Conservation (phyloP, 2,797 vertebrate genomes). For the Urophycis tenuis region DNA sequence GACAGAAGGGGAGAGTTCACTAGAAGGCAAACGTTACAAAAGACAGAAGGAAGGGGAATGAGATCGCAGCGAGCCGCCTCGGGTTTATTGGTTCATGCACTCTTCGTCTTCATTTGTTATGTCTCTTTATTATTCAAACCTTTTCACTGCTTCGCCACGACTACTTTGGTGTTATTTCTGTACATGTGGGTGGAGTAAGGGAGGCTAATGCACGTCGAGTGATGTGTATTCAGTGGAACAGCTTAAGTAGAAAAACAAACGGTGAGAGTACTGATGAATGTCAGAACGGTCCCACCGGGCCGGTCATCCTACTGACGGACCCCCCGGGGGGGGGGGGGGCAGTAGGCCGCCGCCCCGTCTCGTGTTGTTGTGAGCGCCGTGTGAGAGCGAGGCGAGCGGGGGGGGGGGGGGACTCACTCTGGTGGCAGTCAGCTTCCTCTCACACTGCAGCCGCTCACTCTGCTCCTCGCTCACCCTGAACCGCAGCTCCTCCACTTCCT, state of each 20-base stretch:
- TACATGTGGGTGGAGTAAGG: no score
- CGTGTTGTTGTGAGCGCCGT: no score
- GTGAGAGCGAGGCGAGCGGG: not conserved
- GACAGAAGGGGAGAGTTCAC: not conserved
- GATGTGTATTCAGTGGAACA: no score
- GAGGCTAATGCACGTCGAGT: no score
- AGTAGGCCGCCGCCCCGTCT: no score
- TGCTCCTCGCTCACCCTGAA: constrained; percentile 83
- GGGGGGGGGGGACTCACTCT: constrained; percentile 74
- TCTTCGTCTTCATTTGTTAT: not conserved
- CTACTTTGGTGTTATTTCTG: no score
- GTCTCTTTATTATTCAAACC: not conserved
- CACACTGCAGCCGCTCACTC: constrained; percentile 82
- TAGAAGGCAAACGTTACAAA: constrained; percentile 5
- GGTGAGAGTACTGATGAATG: no score
- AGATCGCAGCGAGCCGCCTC: not conserved
- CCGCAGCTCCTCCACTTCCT: constrained; percentile 83
- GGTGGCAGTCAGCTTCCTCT: constrained; percentile 81
- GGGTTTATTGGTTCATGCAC: not conserved
- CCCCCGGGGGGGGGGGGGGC: no score
- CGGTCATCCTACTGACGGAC: no score
- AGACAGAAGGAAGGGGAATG: constrained; percentile 4
- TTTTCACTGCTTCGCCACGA: no score
- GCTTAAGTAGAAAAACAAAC: no score
- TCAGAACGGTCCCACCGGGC: no score